Percentiles rank a stretch among this genome's conserved stretches.
These are phyloP conservation scores for Oryzias dopingdopingensis DNA, from an alignment of 2,797 vertebrate species.

Conservation along the genomic window DNA sequence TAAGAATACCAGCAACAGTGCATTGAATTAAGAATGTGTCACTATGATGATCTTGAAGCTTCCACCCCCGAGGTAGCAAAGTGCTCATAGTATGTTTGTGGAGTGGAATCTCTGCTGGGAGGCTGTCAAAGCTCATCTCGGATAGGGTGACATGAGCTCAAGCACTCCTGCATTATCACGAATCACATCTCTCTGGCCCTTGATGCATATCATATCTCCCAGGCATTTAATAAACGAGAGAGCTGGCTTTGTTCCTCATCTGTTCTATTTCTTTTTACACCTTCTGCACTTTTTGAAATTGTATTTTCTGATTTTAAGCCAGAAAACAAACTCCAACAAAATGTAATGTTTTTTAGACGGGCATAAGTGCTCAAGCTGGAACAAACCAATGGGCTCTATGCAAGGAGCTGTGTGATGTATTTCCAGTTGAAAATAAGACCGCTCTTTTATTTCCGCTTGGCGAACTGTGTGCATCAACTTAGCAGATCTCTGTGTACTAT, in stretches of 20 bases:
- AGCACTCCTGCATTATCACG: conserved; percentile 56
- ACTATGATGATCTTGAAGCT: conserved; percentile 38
- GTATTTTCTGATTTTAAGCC: conserved; percentile 12
- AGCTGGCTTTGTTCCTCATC: conserved; percentile 40
- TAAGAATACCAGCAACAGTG: conserved; percentile 31
- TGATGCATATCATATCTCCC: conserved; percentile 51
- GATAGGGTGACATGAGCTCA: conserved; percentile 54
- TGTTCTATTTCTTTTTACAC: conserved; percentile 8
- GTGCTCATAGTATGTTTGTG: conserved; percentile 46
- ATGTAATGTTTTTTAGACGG: conserved; percentile 19
- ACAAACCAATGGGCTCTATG: no score
- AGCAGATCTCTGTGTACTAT: no score
- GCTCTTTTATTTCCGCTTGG: neutral
- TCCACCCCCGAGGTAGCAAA: conserved; percentile 48
- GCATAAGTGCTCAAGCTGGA: conserved; percentile 16
- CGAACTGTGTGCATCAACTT: no score
- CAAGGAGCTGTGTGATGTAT: neutral
- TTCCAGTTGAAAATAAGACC: conserved; percentile 13
- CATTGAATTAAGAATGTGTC: conserved; percentile 51
- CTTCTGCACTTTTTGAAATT: conserved; percentile 15
- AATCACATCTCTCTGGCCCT: conserved; percentile 56
- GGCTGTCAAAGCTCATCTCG: conserved; percentile 65
- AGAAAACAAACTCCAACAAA: conserved; percentile 18
- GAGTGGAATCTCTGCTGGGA: conserved; percentile 41
- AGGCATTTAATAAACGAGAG: conserved; percentile 54